Evolutionary conservation across 1,140 invertebrate genomes (phyloP).

Genomic region (Drosophila watanabei): DNA sequence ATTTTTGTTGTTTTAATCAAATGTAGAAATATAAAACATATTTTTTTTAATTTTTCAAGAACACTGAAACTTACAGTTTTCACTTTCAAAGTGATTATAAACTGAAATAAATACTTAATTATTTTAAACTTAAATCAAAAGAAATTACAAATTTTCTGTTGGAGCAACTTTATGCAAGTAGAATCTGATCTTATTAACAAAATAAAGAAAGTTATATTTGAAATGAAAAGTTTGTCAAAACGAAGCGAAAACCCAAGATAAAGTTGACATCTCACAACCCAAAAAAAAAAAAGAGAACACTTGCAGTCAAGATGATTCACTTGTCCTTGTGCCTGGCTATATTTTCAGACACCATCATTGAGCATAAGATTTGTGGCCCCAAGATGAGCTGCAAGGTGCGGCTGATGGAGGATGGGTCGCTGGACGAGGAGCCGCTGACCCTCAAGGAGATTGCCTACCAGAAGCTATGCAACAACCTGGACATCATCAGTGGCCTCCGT

Average conservation of each 20-base stretch:
- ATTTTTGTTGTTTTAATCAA: too few species aligned
- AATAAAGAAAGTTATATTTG: too few species aligned
- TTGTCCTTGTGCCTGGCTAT: too few species aligned
- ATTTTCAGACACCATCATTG: slow-evolving; percentile 25
- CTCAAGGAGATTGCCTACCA: slow-evolving; percentile 89
- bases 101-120: too few species aligned
- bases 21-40: too few species aligned
- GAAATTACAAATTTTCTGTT: too few species aligned
- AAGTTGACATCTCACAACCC: background rate
- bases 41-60: too few species aligned
- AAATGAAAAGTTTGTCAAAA: background rate
- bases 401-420: slow-evolving; percentile 81
- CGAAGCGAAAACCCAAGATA: background rate
- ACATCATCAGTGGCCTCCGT: slow-evolving; percentile 86
- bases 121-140: background rate
- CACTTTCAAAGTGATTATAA: too few species aligned
- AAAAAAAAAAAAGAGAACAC: background rate
- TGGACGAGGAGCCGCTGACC: slow-evolving; percentile 84
- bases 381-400: slow-evolving; percentile 85
- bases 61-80: too few species aligned
- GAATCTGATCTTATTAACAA: background rate
- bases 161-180: background rate
- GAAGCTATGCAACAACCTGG: slow-evolving; percentile 88
- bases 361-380: slow-evolving; percentile 11
- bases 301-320: background rate